These are phyloP conservation scores for Nezara viridula DNA, from an alignment of 2,888 invertebrate genomes.

Conservation along the genomic window DNA sequence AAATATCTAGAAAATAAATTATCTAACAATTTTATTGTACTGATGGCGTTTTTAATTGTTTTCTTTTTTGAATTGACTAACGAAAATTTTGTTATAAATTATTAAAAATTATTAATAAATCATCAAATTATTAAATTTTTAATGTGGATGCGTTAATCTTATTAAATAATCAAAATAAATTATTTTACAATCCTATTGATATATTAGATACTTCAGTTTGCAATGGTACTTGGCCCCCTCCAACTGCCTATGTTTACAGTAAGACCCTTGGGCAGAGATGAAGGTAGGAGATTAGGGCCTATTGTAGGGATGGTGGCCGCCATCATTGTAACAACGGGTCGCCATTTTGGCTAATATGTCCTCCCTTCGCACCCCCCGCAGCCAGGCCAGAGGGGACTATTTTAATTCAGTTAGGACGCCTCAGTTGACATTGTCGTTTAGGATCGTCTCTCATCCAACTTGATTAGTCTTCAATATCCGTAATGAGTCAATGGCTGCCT, in stretches of 20 bases:
- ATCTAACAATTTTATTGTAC: too few relatives aligned
- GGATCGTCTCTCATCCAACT: neutral
- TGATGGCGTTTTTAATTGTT: too few relatives aligned
- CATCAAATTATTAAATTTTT: too few relatives aligned
- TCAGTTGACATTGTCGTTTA: neutral
- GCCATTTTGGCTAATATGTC: conserved; percentile 51
- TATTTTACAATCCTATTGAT: neutral
- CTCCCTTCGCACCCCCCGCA: neutral
- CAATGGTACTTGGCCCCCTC: neutral
- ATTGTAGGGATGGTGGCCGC: conserved; percentile 27
- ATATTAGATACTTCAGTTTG: neutral
- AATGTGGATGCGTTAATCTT: neutral
- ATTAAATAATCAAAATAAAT: neutral
- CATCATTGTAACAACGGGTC: conserved; percentile 32
- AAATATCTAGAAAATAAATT: too few relatives aligned
- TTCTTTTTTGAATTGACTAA: too few relatives aligned
- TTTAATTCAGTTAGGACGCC: conserved; percentile 22
- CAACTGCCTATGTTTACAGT: neutral
- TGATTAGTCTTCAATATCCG: neutral
- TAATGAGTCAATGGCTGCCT: neutral
- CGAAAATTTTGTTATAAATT: too few relatives aligned
- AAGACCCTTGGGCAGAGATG: neutral
- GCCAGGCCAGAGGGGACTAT: neutral
- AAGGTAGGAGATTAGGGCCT: neutral
- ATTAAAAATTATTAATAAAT: too few relatives aligned